Evolutionary conservation across 2,888 invertebrate genomes (phyloP), one percentile per base, ranked within the genome.

Genomic region (Stegophylla sp.): DNA sequence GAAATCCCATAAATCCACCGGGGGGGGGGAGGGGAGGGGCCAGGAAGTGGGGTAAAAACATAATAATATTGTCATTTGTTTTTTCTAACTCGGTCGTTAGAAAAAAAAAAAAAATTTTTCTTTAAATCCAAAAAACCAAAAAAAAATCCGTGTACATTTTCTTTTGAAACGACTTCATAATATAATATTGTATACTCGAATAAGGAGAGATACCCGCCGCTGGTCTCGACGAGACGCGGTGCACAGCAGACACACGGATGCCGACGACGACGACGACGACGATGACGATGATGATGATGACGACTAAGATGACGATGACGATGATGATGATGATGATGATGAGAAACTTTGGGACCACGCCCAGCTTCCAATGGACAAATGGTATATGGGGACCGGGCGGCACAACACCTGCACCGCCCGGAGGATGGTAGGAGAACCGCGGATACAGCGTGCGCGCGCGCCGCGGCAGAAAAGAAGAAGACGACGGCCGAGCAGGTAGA

Each of bases 281-380:
- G 51, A 75, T 23, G 51, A 66, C 3, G 67, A 43, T 43, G 43
- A 77, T n/a, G 41, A 76, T 10, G 51, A 76, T 41, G 64, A 53
- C 41, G 20, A 45, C 28, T 48, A 59, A 43, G 23, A 59, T 43
- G 59, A 43, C 59, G 51, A 61, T 9, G 34, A 51, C 12, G 77
- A 69, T 13, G 69, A 59, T 26, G 77, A 71, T n/a, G 79, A 71
- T 51, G 48, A 61, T 79, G 71, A 79, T 51, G 69, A 79, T 71
- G 79, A 79, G 79, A 61, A 79, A 79, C 79, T 79, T 79, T 79
- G 45, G 71, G 79, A 79, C 79, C 79, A 79, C 79, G 79, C 79
- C 79, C 79, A 79, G 61, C 79, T 61, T 79, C 79, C 79, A 79
- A 79, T 79, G 79, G 61, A 51, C 77, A 77, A 67, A 59, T 77